phyloP scores from a whole-genome alignment of 2,113 vertebrate species.

The Dendropsophus ebraccatus region DNA sequence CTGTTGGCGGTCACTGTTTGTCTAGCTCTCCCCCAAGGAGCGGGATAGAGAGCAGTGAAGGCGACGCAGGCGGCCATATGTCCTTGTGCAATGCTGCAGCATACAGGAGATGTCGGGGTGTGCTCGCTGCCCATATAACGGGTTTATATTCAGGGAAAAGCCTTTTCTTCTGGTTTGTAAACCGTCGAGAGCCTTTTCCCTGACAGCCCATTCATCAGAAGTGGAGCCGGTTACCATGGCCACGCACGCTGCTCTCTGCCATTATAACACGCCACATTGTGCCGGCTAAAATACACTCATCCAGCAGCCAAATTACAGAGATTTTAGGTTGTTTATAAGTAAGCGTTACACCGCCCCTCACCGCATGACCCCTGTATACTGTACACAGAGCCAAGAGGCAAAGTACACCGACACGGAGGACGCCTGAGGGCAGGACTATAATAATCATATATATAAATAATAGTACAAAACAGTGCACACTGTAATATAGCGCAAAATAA shows the following conservation, averaged over 20 bases:
- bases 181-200: neutral
- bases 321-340: neutral
- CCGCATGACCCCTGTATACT: neutral
- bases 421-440: neutral
- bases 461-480: neutral
- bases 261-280: neutral
- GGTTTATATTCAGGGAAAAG: neutral
- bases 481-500: neutral
- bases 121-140: neutral
- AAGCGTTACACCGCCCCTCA: neutral
- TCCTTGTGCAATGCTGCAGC: no score
- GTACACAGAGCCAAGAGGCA: neutral
- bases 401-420: neutral
- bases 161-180: neutral
- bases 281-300: neutral
- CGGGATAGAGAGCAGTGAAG: no score
- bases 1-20: no score
- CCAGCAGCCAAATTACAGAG: constrained; percentile 13
- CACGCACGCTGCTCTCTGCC: neutral
- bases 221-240: constrained; percentile 21
- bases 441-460: neutral
- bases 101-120: neutral
- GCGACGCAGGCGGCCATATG: no score
- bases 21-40: no score
- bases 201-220: constrained; percentile 32